Evolutionary conservation across 2,888 invertebrate species (phyloP), one percentile per base, ranked within the genome.

Genomic region (Ommatoiulus sabulosus): DNA sequence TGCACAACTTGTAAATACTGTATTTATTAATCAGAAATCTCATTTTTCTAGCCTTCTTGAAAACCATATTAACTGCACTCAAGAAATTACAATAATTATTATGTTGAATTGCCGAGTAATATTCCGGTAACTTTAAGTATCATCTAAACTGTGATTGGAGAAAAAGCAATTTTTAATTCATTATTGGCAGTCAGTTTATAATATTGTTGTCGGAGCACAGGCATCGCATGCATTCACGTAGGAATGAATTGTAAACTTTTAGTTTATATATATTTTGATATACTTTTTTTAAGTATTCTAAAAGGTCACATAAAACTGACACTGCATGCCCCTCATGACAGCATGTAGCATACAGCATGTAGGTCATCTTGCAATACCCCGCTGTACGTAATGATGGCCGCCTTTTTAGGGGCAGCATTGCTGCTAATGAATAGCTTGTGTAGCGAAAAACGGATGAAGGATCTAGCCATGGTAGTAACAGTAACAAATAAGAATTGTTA

Each of bases 31-130:
- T 12, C 15, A 52, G 24, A 24, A n/a, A 72, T 20, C 20, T 63
- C 4, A 72, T 72, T 10, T 15, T 12, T 7, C 24, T 24, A 0
- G n/a, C 10, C 24, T 24, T 72, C 24, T 72, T 10, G 24, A 72
- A 72, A 72, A 72, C 72, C 24, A 24, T 72, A 24, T 72, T 72
- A 72, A 72, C 24, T 72, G 24, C 24, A 72, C 1, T n/a, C 7
- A 7, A 24, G 8, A 10, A 24, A 24, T 72, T 20, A 10, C 24
- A 24, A 24, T 24, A 24, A 72, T 72, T 12, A 8, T 72, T 72
- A 72, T 72, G 24, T 24, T 72, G 24, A 72, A 24, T 72, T 72
- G 24, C 72, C 72, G 72, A 72, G 72, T 72, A 24, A 72, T 72
- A 72, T 72, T 72, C 72, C 24, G 72, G 72, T 72, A 72, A 24